phyloP scores from a whole-genome alignment of 64 coral and sea anemone genomes.

The Pocillopora damicornis region DNA sequence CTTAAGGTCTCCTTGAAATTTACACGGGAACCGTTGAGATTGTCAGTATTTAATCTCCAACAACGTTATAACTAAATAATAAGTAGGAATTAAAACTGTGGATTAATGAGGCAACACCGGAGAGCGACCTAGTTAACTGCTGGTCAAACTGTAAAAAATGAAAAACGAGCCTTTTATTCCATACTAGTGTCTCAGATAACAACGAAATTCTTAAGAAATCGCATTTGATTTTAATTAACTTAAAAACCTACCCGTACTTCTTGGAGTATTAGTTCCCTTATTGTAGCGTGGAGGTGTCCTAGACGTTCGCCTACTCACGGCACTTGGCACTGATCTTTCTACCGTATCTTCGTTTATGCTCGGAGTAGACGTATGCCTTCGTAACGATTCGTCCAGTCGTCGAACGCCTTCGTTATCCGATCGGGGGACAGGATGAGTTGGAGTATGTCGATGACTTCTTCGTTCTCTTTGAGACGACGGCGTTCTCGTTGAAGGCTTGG shows the following conservation, averaged over 20 bases:
- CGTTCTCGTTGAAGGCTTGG: conserved; percentile 51
- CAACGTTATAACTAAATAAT: too few species aligned
- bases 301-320: background rate
- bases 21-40: too few species aligned
- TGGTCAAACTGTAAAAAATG: too few species aligned
- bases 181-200: too few species aligned
- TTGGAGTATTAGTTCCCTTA: background rate
- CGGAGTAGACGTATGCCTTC: conserved; percentile 66
- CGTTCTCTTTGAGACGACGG: conserved; percentile 68
- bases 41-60: too few species aligned
- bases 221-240: too few species aligned
- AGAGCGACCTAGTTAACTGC: too few species aligned
- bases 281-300: conserved; percentile 10
- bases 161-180: too few species aligned
- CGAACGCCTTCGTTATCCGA: conserved; percentile 61
- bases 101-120: too few species aligned
- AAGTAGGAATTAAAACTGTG: too few species aligned
- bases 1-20: too few species aligned
- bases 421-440: conserved; percentile 37
- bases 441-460: conserved; percentile 64
- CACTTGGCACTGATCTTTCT: conserved; percentile 16
- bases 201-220: background rate
- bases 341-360: conserved; percentile 43
- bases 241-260: background rate
- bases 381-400: conserved; percentile 52